Evolutionary conservation across 23 tunicate genomes (phyloP), one percentile per base, ranked within the genome.

Genomic region (Halocynthia roretzi): DNA sequence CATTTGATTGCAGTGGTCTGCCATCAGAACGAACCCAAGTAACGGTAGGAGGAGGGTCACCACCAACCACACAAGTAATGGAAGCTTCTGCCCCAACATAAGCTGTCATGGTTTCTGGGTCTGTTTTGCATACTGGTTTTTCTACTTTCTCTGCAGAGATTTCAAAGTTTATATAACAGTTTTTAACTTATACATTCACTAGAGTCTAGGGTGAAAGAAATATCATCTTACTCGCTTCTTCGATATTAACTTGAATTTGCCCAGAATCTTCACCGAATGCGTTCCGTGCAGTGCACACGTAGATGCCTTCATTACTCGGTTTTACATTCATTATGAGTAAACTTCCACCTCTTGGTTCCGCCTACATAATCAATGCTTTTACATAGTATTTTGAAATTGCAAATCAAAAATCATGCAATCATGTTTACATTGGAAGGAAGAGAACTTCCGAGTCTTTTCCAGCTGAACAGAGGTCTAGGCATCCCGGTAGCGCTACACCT

Each of bases 51-150:
- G 67, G 51, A 8, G 97, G 97, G 40, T 85, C 76, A 8, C 97
- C 97, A 9, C 87, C 86, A 40, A 84, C 84, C 14, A 71, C 82
- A 54, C 97, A 91, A 8, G 81, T 85, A 49, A 86, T 75, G 18
- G 97, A 86, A 65, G 87, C 81, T 84, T 91, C 88, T 7, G 91
- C 88, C 0, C 97, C 97, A 48, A 91, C 86, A 60, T 91, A 91
- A 6, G 81, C 84, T 7, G 87, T 85, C 77, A 91, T 77, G 66
- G 80, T 81, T 77, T 91, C 84, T 0, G 87, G 97, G 12, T 81
- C 91, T 6, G 97, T 91, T 44, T 80, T 90, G 61, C 97, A 91
- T 12, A 91, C 67, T 19, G 97, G 97, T 76, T 91, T 91, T 54
- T 67, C 63, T 18, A 81, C 72, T 19, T 61, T 44, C 7, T 51